Evolutionary conservation across 2,113 vertebrate species (phyloP), one percentile per base, ranked within the genome.

Genomic region (Andinoacara biseriatus): DNA sequence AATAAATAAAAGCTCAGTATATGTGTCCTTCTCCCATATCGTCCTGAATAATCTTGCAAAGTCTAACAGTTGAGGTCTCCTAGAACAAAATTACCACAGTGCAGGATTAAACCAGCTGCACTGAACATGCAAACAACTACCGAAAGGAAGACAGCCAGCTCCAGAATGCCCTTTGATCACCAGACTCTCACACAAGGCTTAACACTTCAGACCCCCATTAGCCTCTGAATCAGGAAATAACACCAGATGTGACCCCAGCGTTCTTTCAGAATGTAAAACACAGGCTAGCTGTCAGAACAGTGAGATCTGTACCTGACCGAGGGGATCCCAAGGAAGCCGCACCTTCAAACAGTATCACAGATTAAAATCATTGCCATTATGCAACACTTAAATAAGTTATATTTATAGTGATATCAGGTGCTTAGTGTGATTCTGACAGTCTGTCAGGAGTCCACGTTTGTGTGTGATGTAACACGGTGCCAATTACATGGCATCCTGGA

Each of bases 11-110:
- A 62, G 29, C 31, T 38, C 57, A 26, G 63, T 69, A 40, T 17
- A 20, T 61, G 3, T 82, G 87, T 88, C 84, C 78, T 90, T 87
- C 54, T 76, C 43, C 33, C 38, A 56, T 35, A 54, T 78, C 20
- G 52, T 54, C 49, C 24, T 26, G 49, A 8, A 43, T 35, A 29
- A 61, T 72, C 63, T 81, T 82, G 77, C 54, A 77, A 60, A 62
- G 33, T 78, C 62, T 49, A 80, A 76, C 69, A 58, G 35, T 57
- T 58, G 82, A 83, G 69, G 54, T 86, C 77, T 80, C 62, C 43
- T 10, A 52, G n/a, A 84, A 62, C 58, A 77, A 75, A 85, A 81
- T 74, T 75, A 75, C 60, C 74, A 52, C 43, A 72, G 46, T 72
- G 2, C 46, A 33, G 26, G 46, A 14, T 72, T 72, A 72, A 72